Evolutionary conservation across 2,797 vertebrate genomes (phyloP).

Genomic region (Manis crassicaudata): DNA sequence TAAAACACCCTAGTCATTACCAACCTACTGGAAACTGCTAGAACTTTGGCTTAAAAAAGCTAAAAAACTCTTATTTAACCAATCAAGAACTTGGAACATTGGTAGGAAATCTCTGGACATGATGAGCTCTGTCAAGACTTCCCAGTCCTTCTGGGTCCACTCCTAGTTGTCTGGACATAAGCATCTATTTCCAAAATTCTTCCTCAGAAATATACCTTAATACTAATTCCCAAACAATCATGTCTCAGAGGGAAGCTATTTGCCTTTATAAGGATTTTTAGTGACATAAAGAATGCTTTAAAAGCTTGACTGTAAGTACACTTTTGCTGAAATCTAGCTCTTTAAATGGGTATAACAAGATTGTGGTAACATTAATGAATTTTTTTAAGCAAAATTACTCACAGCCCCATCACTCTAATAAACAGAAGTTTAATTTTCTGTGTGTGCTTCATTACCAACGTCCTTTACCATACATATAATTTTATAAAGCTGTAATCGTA

Average conservation of each 20-base stretch:
- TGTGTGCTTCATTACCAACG: not conserved
- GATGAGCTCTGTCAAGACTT: not conserved
- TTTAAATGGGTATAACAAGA: not conserved
- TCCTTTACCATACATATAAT: not conserved
- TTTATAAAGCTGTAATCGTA: not conserved
- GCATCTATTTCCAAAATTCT: not conserved
- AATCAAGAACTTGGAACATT: not conserved
- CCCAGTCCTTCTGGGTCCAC: not conserved
- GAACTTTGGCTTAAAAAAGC: not conserved
- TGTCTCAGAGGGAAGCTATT: not conserved
- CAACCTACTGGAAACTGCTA: not conserved
- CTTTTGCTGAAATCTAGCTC: not conserved
- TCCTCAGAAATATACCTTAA: not conserved
- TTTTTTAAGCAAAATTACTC: not conserved
- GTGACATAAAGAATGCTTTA: not conserved
- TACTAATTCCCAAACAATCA: not conserved
- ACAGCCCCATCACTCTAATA: not conserved
- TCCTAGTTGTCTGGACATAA: not conserved
- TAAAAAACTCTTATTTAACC: not conserved
- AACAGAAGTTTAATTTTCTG: not conserved
- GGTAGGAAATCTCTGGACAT: not conserved
- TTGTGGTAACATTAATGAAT: not conserved
- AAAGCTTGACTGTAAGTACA: not conserved
- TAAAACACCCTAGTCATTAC: not conserved
- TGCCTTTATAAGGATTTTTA: constrained; percentile 50